phyloP scores from a whole-genome alignment of 2,888 invertebrate genomes.

The Carabus problematicus region DNA sequence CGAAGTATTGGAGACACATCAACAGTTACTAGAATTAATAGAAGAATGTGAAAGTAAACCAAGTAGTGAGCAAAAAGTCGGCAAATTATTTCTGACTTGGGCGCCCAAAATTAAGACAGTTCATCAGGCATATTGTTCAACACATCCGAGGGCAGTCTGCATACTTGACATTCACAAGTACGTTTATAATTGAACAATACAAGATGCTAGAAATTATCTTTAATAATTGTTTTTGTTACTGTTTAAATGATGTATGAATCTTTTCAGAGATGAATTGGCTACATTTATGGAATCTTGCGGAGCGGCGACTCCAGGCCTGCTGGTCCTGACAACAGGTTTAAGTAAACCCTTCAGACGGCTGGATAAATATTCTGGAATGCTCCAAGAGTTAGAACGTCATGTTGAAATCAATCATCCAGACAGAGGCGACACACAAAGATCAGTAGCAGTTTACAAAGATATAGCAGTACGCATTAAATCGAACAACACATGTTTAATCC shows the following conservation, averaged over 20 bases:
- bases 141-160: constrained; percentile 94
- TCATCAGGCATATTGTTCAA: constrained; percentile 88
- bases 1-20: constrained; percentile 86
- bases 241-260: constrained; percentile 17
- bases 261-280: constrained; percentile 77
- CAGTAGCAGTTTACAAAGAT: constrained; percentile 93
- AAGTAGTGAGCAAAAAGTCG: constrained; percentile 82
- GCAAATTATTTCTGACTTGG: constrained; percentile 87
- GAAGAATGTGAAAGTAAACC: constrained; percentile 79
- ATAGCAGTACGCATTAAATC: constrained; percentile 75
- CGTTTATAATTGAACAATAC: constrained; percentile 51
- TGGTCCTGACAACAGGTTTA: constrained; percentile 89
- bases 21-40: constrained; percentile 77
- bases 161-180: constrained; percentile 93
- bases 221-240: not conserved
- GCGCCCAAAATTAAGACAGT: constrained; percentile 83
- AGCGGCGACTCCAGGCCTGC: constrained; percentile 83
- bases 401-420: constrained; percentile 95
- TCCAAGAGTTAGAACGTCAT: constrained; percentile 95
- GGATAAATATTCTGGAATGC: constrained; percentile 92
- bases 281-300: constrained; percentile 89
- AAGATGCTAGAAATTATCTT: no score
- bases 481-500: not conserved
- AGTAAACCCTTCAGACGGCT: constrained; percentile 95
- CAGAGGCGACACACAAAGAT: constrained; percentile 95